Evolutionary conservation across 37 sponge, comb jelly and placozoan genomes (phyloP), one percentile per base, ranked within the genome.

Genomic region (Oscarella lobularis): DNA sequence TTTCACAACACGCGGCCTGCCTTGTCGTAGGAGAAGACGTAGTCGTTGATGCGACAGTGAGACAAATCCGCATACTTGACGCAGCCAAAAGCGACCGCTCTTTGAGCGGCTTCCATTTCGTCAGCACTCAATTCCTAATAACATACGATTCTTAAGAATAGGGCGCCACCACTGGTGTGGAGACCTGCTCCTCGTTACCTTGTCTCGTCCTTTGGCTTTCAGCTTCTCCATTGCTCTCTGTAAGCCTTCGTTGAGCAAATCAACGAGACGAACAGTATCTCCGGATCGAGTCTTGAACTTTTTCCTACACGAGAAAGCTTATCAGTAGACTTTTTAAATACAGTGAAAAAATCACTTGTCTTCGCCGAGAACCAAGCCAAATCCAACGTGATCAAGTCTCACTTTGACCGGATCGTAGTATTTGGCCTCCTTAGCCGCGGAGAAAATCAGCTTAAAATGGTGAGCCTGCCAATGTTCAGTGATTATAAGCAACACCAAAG

Each of bases 21-120:
- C 91, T 96, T 92, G 38, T 92, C 91, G 79, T 92, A 96, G 35
- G 98, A 96, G 81, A 96, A 96, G 9, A 96, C 87, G 78, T 96
- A 96, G 73, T 96, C 98, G 38, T 87, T 82, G 1, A 84, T 96
- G 29, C 93, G 75, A 60, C 84, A 81, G 68, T 88, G 94, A 32
- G 75, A 78, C 38, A 96, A 87, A 60, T 96, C 98, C 40, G 98
- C 93, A 77, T 92, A 96, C 66, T 92, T 96, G 90, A 96, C 90
- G 75, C 98, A 96, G n/a, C 98, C 90, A 73, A 92, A 96, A 41
- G 98, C 93, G 0, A 96, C 90, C 38, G 92, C 82, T 36, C 89
- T 81, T 48, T 86, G 83, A 2, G 93, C 91, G 38, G 82, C 81
- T 29, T 67, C 40, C 67, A 92, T 55, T 75, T 96, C 98, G 67